A percentile compares a stretch with the other conserved stretches of the same genome.
phyloP scores from a whole-genome alignment of 2,113 vertebrate genomes.

The Urocitellus parryii region DNA sequence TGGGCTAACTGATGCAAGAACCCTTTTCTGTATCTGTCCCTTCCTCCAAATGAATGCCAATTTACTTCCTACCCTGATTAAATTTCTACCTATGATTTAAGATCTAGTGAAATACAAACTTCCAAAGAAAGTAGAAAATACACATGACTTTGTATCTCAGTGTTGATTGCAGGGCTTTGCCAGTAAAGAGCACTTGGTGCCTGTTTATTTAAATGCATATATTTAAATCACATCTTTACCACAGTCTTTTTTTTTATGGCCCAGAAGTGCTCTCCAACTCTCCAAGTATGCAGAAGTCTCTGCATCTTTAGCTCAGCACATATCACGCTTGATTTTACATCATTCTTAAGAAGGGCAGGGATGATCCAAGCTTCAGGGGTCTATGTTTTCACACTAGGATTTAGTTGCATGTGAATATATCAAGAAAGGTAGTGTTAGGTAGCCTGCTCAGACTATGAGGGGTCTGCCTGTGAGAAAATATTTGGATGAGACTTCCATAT shows the following conservation, averaged over 20 bases:
- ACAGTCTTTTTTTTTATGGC: neutral
- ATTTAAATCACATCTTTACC: neutral
- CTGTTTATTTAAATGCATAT: neutral
- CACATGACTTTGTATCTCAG: neutral
- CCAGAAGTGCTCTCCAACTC: neutral
- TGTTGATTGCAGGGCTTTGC: neutral
- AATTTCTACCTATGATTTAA: neutral
- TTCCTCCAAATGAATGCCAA: neutral
- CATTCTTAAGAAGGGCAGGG: neutral
- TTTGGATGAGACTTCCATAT: neutral
- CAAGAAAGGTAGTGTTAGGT: neutral
- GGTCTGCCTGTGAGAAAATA: neutral
- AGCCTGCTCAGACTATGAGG: neutral
- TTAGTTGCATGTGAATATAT: neutral
- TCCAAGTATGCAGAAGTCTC: neutral
- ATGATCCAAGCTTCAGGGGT: neutral
- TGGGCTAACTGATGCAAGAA: neutral
- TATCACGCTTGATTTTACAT: neutral
- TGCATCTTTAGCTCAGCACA: neutral
- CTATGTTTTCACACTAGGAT: neutral
- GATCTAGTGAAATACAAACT: neutral
- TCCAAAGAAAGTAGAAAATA: neutral
- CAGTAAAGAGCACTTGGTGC: neutral
- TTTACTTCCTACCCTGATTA: neutral
- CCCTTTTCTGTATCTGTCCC: neutral